A percentile compares a stretch with the other conserved stretches of the same genome.
Conservation (phyloP, 2,797 vertebrate species). For the Oophaga sylvatica region DNA sequence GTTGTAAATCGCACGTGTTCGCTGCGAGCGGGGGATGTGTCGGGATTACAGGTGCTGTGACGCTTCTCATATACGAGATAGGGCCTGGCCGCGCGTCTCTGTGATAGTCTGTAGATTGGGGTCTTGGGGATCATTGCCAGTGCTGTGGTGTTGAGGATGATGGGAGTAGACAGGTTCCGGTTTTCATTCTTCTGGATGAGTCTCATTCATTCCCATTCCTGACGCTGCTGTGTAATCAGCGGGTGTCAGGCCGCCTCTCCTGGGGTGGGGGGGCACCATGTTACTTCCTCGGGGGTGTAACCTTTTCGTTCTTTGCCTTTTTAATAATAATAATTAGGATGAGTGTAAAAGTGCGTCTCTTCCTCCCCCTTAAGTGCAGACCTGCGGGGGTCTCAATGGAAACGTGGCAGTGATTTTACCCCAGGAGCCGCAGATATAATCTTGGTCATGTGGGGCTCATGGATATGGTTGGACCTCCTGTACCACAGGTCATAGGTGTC, state of each 20-base stretch:
- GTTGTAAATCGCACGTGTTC: neutral
- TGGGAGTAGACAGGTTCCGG: no score
- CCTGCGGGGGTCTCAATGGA: neutral
- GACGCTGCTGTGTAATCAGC: conserved; percentile 2
- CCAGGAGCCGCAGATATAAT: no score
- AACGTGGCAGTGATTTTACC: neutral
- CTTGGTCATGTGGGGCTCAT: no score
- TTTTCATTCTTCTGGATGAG: no score
- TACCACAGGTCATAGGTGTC: neutral
- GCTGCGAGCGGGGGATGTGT: neutral
- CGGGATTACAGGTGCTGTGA: neutral
- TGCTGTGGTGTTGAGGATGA: no score
- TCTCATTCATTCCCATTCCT: conserved; percentile 40
- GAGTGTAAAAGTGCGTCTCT: neutral
- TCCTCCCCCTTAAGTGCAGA: neutral
- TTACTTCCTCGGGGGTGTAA: neutral
- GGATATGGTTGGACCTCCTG: neutral
- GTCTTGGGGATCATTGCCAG: no score
- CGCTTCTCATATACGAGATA: no score
- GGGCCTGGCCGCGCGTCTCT: no score
- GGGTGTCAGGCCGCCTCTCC: neutral
- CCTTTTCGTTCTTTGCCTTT: neutral
- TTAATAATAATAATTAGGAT: neutral
- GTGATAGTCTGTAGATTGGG: neutral
- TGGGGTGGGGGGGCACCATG: neutral